These are phyloP conservation scores for Laspeyria flexula DNA, from an alignment of 2,888 invertebrate species.

Conservation along the genomic window DNA sequence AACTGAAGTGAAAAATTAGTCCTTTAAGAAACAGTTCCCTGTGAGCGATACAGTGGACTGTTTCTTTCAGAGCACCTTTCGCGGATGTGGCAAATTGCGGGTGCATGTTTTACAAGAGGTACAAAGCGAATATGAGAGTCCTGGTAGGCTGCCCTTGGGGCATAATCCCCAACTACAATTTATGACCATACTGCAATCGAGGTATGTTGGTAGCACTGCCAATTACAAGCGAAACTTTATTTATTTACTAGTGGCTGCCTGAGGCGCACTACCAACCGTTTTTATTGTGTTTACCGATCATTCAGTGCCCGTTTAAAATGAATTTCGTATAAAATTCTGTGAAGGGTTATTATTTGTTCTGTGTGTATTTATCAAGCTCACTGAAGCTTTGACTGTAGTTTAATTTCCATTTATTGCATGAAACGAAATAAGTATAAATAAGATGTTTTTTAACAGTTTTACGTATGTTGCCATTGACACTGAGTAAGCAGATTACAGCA, in stretches of 20 bases:
- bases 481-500: too few relatives aligned
- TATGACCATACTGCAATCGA: constrained; percentile 32
- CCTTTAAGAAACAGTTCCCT: constrained; percentile 54
- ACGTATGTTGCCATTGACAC: too few relatives aligned
- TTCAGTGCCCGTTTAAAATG: constrained; percentile 2
- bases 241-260: constrained; percentile 36
- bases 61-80: constrained; percentile 39
- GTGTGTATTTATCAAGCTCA: too few relatives aligned
- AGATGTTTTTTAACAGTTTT: too few relatives aligned
- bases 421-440: too few relatives aligned
- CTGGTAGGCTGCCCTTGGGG: constrained; percentile 11
- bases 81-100: constrained; percentile 52
- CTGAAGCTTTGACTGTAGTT: too few relatives aligned
- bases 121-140: constrained; percentile 35
- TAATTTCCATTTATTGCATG: too few relatives aligned
- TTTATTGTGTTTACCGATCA: constrained; percentile 16
- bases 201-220: constrained; percentile 26
- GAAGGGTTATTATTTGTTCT: neutral
- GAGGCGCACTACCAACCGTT: constrained; percentile 11
- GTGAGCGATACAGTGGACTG: too few relatives aligned
- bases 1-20: constrained; percentile 64
- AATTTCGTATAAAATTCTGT: neutral
- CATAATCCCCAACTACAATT: constrained; percentile 29
- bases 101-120: constrained; percentile 43
- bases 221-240: constrained; percentile 36